Evolutionary conservation across 2,797 vertebrate species (phyloP), one percentile per base, ranked within the genome.

Genomic region (Enteromius unitaeniatus): DNA sequence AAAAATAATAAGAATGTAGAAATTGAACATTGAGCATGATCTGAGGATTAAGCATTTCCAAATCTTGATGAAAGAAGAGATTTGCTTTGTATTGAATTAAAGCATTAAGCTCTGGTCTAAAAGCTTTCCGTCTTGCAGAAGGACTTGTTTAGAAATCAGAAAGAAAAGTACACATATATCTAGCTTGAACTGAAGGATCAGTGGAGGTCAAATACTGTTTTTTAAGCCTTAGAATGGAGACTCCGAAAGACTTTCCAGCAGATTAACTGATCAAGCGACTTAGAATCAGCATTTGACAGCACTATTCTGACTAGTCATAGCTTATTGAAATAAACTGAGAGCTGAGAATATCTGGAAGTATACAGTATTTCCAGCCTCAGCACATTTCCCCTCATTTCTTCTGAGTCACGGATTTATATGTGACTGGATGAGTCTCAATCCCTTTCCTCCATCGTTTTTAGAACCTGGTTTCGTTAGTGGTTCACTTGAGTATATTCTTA

Each of bases 261-360:
- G 64, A 31, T 60, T 51, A 72, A 51, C 65, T 47, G 84, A 69
- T 85, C 67, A 78, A 85, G 64, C 74, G 13, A 72, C 31, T 69
- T 51, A 83, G 62, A 73, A 47, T 23, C 40, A 78, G 60, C 67
- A 51, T 69, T 67, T 81, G 68, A 58, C 75, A 23, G 40, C 31
- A 14, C 65, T 70, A 17, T 86, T 70, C 58, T 74, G 23, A 47
- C 68, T 81, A 31, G 68, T 81, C 55, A 72, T 17, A 81, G 55
- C 26, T 74, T 47, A 81, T 47, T 73, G 55, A 81, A 73, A 49
- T 78, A 64, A 80, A 67, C 62, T 47, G 23, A 26, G n/a, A 62
- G 65, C 10, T 55, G 72, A 58, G 51, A 40, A 55, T 80, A 40
- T 55, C 78, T 69, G 15, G n/a, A 58, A 70, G 65, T 67, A 42